Evolutionary conservation across 2,888 invertebrate genomes (phyloP).

Genomic region (Iselma pallidipennis): DNA sequence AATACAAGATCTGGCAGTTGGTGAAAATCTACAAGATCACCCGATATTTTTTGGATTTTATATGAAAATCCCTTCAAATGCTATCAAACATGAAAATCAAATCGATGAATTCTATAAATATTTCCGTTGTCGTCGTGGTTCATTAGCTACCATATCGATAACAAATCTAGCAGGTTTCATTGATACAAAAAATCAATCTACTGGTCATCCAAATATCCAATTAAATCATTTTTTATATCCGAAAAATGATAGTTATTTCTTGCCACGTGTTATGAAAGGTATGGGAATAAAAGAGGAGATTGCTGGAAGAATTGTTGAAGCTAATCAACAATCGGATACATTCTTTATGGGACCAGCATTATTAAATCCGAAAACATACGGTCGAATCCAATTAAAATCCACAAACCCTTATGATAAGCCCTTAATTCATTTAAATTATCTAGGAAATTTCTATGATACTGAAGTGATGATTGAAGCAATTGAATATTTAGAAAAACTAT

Average conservation of each 20-base stretch:
- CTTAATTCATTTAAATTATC: constrained; percentile 66
- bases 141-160: constrained; percentile 55
- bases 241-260: constrained; percentile 43
- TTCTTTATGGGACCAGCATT: constrained; percentile 26
- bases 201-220: constrained; percentile 61
- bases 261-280: constrained; percentile 17
- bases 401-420: constrained; percentile 64
- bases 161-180: constrained; percentile 59
- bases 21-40: constrained; percentile 63
- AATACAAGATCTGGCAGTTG: constrained; percentile 58
- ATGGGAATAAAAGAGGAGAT: constrained; percentile 45
- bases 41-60: constrained; percentile 47
- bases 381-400: constrained; percentile 60
- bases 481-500: constrained; percentile 45
- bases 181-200: constrained; percentile 53
- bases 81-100: constrained; percentile 5
- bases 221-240: constrained; percentile 32
- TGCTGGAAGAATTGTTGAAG: constrained; percentile 15
- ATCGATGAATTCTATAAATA: constrained; percentile 55
- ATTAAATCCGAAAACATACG: constrained; percentile 58
- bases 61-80: constrained; percentile 25
- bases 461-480: constrained; percentile 58
- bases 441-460: constrained; percentile 61
- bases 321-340: constrained; percentile 16
- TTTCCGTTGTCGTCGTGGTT: constrained; percentile 58